Conservation (phyloP, 1,140 invertebrate genomes). For the Scaptomyza pallida region DNA sequence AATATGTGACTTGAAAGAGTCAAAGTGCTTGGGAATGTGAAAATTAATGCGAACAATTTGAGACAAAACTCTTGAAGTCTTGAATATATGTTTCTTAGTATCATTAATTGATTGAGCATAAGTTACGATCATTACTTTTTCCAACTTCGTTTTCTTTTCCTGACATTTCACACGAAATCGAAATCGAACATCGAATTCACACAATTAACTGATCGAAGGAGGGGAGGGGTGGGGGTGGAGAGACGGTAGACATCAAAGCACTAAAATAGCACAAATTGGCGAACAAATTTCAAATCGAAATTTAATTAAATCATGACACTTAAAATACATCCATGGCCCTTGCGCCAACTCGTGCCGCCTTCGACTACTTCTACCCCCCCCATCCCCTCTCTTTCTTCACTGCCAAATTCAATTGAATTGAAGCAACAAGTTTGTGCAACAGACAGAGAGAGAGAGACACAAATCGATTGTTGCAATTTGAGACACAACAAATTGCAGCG, state of each 20-base stretch:
- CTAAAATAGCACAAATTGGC: constrained; percentile 65
- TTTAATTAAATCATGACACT: constrained; percentile 80
- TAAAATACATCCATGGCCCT: constrained; percentile 58
- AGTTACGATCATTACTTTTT: constrained; percentile 2
- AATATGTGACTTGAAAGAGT: background rate
- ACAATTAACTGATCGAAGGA: constrained; percentile 38
- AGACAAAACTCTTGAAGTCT: too few species aligned
- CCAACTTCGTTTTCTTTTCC: constrained; percentile 19
- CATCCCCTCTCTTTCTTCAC: too few species aligned
- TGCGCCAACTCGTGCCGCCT: background rate
- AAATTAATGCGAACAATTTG: too few species aligned
- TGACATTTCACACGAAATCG: constrained; percentile 18
- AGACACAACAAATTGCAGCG: constrained; percentile 67
- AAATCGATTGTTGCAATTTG: constrained; percentile 75
- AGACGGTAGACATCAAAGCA: constrained; percentile 51
- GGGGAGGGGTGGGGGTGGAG: constrained; percentile 19
- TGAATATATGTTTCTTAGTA: too few species aligned
- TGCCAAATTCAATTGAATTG: constrained; percentile 78
- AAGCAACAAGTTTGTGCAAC: constrained; percentile 42
- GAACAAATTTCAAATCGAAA: constrained; percentile 50
- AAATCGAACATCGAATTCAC: constrained; percentile 52
- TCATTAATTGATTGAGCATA: too few species aligned
- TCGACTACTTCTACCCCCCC: too few species aligned
- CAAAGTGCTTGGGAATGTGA: too few species aligned
- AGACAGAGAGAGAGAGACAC: constrained; percentile 20